Conservation (phyloP, 2,888 invertebrate species). For the Drosophila austrosaltans region DNA sequence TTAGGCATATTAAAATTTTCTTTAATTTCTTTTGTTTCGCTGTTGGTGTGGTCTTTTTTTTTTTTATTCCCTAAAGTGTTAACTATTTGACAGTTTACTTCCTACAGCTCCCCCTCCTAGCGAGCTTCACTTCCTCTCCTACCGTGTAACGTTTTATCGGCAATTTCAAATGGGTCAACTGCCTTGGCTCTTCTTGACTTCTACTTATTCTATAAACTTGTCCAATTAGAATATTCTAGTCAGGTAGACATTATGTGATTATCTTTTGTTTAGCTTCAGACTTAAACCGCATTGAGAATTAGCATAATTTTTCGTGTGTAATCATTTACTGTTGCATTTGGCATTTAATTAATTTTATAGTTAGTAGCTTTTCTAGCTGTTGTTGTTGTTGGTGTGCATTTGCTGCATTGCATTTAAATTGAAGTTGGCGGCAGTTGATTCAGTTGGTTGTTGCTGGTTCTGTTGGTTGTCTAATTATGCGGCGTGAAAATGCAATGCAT, state of each 20-base stretch:
- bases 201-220: constrained; percentile 1
- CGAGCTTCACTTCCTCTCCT: neutral
- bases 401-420: constrained; percentile 51
- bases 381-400: constrained; percentile 21
- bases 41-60: neutral
- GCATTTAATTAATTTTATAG: constrained; percentile 69
- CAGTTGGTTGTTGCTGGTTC: constrained; percentile 24
- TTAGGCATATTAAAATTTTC: neutral
- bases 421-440: constrained; percentile 32
- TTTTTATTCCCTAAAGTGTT: constrained; percentile 23
- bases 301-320: constrained; percentile 36
- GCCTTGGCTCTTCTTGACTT: constrained; percentile 2
- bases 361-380: constrained; percentile 34
- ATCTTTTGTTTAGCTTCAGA: constrained; percentile 24
- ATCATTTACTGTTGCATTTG: constrained; percentile 58
- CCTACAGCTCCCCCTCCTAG: constrained; percentile 7
- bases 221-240: constrained; percentile 53
- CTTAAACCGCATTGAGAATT: constrained; percentile 21
- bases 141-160: constrained; percentile 45
- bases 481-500: constrained; percentile 80
- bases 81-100: constrained; percentile 17
- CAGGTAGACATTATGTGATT: constrained; percentile 35
- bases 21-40: neutral
- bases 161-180: constrained; percentile 71
- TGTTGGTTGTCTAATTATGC: constrained; percentile 72